Conservation (phyloP, 2,797 vertebrate species). For the Onychomys leucogaster region DNA sequence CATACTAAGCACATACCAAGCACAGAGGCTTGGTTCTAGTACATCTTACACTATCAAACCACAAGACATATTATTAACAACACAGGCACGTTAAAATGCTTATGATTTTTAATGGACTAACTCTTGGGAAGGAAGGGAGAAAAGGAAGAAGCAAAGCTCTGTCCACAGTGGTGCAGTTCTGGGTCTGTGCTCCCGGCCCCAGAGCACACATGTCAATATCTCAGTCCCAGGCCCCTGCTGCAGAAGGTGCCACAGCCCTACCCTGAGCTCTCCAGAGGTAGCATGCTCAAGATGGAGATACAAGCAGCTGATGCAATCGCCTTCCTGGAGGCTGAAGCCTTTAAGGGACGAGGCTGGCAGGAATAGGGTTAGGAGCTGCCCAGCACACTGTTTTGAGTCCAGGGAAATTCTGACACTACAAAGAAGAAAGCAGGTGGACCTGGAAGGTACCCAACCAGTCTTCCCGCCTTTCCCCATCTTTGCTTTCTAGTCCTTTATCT, state of each 20-base stretch:
- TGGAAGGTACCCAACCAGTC: background rate
- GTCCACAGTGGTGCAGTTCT: background rate
- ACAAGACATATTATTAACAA: conserved; percentile 26
- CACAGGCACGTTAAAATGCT: background rate
- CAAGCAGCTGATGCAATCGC: background rate
- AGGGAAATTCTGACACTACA: background rate
- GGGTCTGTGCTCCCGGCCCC: background rate
- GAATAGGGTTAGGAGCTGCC: background rate
- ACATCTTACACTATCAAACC: background rate
- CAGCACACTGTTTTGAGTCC: background rate
- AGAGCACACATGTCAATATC: background rate
- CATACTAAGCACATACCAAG: background rate
- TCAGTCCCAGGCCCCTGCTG: background rate
- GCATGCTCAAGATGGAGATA: background rate
- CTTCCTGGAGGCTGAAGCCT: background rate
- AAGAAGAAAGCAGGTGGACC: background rate
- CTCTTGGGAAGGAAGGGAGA: conserved; percentile 31
- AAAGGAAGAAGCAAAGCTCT: background rate
- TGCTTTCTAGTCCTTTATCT: background rate
- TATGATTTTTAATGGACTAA: conserved; percentile 30
- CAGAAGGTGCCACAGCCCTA: background rate
- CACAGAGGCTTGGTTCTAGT: background rate
- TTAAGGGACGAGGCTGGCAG: background rate
- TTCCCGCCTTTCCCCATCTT: background rate
- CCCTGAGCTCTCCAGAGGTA: background rate